A percentile compares a stretch with the other conserved stretches of the same genome.
Evolutionary conservation across 2,113 vertebrate species (phyloP).

Genomic region (Grammomys surdaster): DNA sequence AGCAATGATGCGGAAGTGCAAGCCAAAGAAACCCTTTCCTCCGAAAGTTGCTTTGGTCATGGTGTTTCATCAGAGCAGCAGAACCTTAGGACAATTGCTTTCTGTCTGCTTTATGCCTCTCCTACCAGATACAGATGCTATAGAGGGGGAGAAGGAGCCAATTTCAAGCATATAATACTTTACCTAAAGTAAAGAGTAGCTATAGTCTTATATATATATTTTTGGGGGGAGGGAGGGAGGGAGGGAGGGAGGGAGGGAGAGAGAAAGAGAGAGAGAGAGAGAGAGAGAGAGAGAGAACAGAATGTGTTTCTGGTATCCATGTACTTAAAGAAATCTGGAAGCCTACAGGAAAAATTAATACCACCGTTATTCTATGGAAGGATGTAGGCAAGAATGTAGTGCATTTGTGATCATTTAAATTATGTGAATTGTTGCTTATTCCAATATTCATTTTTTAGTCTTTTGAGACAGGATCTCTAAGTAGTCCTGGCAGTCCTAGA

Average conservation of each 20-base stretch:
- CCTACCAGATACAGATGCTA: not conserved
- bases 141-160: not conserved
- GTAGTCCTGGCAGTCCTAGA: not conserved
- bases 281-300: not conserved
- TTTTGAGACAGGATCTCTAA: not conserved
- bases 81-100: not conserved
- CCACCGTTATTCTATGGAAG: not conserved
- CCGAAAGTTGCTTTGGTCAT: not conserved
- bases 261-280: not conserved
- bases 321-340: slow-evolving; percentile 29
- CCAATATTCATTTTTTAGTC: not conserved
- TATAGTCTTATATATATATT: not conserved
- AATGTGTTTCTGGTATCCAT: not conserved
- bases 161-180: not conserved
- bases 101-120: not conserved
- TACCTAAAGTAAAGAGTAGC: not conserved
- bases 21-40: not conserved
- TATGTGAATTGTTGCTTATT: not conserved
- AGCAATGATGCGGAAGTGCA: not conserved
- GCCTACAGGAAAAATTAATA: not conserved
- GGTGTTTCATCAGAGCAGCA: not conserved
- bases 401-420: not conserved
- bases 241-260: not conserved
- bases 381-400: not conserved
- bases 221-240: too few species aligned